phyloP scores from a whole-genome alignment of 2,113 vertebrate genomes.

The Dromiciops gliroides region DNA sequence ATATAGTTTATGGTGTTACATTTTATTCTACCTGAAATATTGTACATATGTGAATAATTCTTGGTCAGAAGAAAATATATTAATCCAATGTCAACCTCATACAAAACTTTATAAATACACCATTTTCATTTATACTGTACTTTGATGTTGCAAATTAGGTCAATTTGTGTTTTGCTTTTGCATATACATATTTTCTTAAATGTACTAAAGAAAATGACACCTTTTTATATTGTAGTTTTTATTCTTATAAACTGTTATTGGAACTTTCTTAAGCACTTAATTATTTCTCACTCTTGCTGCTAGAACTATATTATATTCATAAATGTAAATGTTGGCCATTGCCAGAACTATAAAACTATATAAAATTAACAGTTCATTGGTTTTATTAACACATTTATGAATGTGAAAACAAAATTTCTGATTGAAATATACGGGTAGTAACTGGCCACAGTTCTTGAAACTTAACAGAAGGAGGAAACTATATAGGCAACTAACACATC shows the following conservation, averaged over 20 bases:
- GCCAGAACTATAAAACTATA: background rate
- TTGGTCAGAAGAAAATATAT: constrained; percentile 66
- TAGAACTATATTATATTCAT: background rate
- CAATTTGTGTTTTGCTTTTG: constrained; percentile 57
- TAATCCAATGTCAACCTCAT: constrained; percentile 54
- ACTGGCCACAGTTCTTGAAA: background rate
- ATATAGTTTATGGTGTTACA: constrained; percentile 53
- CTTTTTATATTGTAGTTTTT: constrained; percentile 47
- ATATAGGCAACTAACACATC: background rate
- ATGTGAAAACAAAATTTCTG: background rate
- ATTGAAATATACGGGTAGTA: background rate
- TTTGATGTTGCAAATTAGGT: constrained; percentile 59
- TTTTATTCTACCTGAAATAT: constrained; percentile 71
- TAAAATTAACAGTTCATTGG: background rate
- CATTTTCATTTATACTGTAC: constrained; percentile 58
- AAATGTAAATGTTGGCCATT: background rate
- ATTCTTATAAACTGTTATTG: constrained; percentile 33
- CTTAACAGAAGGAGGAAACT: background rate
- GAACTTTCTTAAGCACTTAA: background rate
- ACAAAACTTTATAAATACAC: constrained; percentile 63
- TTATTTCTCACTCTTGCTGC: background rate
- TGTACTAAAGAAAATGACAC: constrained; percentile 21
- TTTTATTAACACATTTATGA: background rate
- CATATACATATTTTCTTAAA: constrained; percentile 57
- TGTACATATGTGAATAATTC: constrained; percentile 80